These are phyloP conservation scores for Alectura lathami DNA, from an alignment of 2,113 vertebrate genomes.

Conservation along the genomic window DNA sequence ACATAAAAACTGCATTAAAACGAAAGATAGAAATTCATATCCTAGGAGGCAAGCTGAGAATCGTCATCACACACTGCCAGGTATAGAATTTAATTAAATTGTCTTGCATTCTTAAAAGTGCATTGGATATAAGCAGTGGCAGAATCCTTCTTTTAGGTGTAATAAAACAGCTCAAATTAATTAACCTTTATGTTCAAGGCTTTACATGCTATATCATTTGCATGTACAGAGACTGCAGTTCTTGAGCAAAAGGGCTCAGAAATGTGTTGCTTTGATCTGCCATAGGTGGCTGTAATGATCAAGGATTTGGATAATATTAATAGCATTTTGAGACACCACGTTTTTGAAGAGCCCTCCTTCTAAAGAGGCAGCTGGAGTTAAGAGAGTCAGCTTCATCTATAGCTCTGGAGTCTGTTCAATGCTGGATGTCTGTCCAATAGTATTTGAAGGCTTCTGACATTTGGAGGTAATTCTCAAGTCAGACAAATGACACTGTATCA, in stretches of 20 bases:
- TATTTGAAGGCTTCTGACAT: not conserved
- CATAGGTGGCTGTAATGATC: not conserved
- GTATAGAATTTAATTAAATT: not conserved
- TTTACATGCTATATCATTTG: not conserved
- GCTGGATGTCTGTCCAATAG: not conserved
- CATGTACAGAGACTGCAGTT: not conserved
- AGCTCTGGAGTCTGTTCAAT: not conserved
- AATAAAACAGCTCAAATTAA: not conserved
- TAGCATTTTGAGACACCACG: not conserved
- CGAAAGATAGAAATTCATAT: not conserved
- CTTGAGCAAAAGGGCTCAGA: not conserved
- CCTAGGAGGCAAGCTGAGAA: not conserved
- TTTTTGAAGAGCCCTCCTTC: not conserved
- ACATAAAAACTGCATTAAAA: not conserved
- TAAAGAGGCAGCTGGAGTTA: not conserved
- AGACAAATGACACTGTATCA: not conserved
- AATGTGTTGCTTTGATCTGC: not conserved
- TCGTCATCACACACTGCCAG: accelerated
- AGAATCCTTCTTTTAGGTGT: not conserved
- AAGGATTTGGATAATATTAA: not conserved
- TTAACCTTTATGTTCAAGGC: not conserved
- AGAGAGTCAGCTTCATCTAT: not conserved
- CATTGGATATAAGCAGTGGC: not conserved
- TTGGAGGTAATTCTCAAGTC: not conserved
- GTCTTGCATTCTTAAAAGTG: not conserved